Conservation (phyloP, 2,797 vertebrate species). For the Danio kyathit region DNA sequence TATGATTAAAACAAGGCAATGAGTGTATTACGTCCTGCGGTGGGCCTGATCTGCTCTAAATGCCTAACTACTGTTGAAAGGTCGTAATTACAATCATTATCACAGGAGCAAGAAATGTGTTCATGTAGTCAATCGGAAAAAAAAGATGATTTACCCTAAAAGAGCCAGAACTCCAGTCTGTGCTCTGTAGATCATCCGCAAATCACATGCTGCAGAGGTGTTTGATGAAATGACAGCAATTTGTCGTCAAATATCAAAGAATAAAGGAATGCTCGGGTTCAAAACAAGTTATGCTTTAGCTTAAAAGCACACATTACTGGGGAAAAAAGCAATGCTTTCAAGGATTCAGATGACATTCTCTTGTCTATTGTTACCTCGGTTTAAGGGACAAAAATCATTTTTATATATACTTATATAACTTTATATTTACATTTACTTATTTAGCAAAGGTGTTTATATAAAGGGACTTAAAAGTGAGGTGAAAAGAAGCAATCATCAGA, state of each 20-base stretch:
- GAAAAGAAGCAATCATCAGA: no score
- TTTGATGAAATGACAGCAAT: conserved; percentile 36
- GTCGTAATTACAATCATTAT: conserved; percentile 24
- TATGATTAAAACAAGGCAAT: conserved; percentile 52
- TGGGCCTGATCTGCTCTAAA: conserved; percentile 17
- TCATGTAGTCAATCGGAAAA: conserved; percentile 10
- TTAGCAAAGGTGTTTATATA: no score
- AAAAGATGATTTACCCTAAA: background rate
- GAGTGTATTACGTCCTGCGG: background rate
- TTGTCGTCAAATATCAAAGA: conserved; percentile 21
- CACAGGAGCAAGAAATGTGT: background rate
- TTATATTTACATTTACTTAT: no score
- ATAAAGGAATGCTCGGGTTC: conserved; percentile 8
- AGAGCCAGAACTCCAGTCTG: background rate
- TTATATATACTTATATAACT: no score
- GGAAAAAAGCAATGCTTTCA: conserved; percentile 24
- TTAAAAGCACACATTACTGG: conserved; percentile 5
- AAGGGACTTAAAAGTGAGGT: no score
- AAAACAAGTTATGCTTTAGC: conserved; percentile 13
- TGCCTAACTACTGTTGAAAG: conserved; percentile 10
- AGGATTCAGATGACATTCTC: conserved; percentile 6
- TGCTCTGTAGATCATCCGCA: background rate
- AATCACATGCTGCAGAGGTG: background rate
- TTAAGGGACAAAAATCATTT: background rate
- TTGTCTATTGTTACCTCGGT: conserved; percentile 14